These are phyloP conservation scores for Ptilonorhynchus violaceus DNA, from an alignment of 2,113 vertebrate genomes.

Conservation along the genomic window DNA sequence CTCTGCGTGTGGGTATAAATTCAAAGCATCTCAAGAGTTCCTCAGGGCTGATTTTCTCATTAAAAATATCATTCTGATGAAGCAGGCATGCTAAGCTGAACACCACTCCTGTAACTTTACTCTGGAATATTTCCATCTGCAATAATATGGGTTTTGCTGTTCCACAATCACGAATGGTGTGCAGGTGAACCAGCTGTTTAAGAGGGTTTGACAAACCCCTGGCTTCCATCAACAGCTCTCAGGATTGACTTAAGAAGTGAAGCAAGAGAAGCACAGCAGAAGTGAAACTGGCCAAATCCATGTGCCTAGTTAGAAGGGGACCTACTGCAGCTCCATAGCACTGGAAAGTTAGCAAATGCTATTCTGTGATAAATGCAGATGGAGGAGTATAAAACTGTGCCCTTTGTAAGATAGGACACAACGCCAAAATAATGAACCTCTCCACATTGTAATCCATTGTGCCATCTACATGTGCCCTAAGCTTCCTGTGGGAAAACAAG, in stretches of 20 bases:
- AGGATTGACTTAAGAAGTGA: neutral
- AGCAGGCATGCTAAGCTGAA: neutral
- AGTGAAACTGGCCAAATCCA: neutral
- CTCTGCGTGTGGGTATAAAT: neutral
- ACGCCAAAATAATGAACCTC: neutral
- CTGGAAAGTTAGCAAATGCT: neutral
- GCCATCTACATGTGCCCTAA: neutral
- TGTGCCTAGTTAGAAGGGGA: neutral
- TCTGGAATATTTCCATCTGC: neutral
- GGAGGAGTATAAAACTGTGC: neutral
- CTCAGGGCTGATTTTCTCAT: neutral
- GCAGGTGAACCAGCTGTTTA: neutral
- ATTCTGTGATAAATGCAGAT: neutral
- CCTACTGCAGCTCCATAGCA: neutral
- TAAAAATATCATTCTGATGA: neutral
- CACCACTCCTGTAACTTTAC: neutral
- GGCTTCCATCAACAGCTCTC: neutral
- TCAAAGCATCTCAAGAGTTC: neutral
- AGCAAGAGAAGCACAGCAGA: neutral
- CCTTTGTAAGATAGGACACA: neutral
- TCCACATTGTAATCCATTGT: neutral
- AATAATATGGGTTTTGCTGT: neutral
- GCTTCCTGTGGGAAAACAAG: neutral
- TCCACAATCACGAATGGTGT: accelerated
- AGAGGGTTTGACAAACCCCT: neutral